Percentiles rank a stretch among this genome's conserved stretches.
phyloP scores from a whole-genome alignment of 2,113 vertebrate genomes.

The Paradoxurus hermaphroditus region DNA sequence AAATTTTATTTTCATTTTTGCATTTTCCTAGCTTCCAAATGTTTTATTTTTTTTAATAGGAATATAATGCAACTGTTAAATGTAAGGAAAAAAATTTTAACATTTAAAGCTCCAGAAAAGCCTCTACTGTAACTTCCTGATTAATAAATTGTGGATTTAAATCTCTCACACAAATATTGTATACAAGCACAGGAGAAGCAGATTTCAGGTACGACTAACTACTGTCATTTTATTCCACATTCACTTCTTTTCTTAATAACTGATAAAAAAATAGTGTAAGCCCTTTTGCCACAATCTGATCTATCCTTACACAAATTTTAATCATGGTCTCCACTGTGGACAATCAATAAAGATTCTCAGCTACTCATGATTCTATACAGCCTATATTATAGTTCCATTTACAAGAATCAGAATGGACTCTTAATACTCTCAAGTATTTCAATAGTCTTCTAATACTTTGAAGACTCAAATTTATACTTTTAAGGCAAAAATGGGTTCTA shows the following conservation, averaged over 20 bases:
- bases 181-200: not conserved
- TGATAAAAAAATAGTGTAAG: not conserved
- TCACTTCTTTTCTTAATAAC: conserved; percentile 17
- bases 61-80: not conserved
- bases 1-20: not conserved
- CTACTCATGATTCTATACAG: not conserved
- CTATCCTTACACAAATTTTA: not conserved
- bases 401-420: not conserved
- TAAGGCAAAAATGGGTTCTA: not conserved
- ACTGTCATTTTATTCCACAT: not conserved
- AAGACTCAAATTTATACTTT: not conserved
- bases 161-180: not conserved
- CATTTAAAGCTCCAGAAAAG: not conserved
- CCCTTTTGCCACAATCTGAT: not conserved
- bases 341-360: not conserved
- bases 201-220: not conserved
- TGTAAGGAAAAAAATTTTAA: not conserved
- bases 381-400: not conserved
- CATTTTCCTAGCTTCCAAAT: not conserved
- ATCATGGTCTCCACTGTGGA: not conserved
- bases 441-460: not conserved
- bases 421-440: not conserved
- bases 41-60: not conserved
- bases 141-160: not conserved
- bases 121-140: not conserved